phyloP scores from a whole-genome alignment of 2,888 invertebrate genomes.

The Crossocerus cetratus region DNA sequence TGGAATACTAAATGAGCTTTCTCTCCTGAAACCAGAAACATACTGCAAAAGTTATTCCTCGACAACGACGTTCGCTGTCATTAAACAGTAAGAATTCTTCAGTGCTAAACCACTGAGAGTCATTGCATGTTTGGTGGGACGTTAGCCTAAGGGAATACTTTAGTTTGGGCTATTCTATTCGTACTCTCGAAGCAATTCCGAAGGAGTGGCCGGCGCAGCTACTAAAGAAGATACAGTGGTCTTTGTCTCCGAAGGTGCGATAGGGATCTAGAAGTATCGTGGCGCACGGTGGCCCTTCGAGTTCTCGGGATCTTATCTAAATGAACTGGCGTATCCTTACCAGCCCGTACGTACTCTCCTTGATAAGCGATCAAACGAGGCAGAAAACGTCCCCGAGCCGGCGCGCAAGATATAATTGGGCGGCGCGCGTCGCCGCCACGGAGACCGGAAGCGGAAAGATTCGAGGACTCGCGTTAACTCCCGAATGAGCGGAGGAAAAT shows the following conservation, averaged over 20 bases:
- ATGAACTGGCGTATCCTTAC: constrained; percentile 62
- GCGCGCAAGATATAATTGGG: constrained; percentile 47
- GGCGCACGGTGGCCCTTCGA: constrained; percentile 43
- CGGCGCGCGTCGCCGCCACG: constrained; percentile 3
- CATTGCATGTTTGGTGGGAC: too few relatives aligned
- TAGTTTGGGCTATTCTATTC: constrained; percentile 2
- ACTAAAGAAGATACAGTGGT: constrained; percentile 49
- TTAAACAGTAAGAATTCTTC: too few relatives aligned
- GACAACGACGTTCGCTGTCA: too few relatives aligned
- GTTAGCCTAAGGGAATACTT: too few relatives aligned
- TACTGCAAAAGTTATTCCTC: too few relatives aligned
- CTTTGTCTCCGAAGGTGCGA: constrained; percentile 59
- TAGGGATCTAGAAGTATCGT: constrained; percentile 57
- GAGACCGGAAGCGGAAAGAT: constrained; percentile 32
- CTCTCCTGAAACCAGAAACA: too few relatives aligned
- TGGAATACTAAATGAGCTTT: too few relatives aligned
- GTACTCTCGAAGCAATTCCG: constrained; percentile 9
- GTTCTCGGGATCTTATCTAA: constrained; percentile 65
- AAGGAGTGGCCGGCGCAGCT: constrained; percentile 15
- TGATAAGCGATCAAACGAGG: constrained; percentile 48
- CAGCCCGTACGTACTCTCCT: constrained; percentile 40
- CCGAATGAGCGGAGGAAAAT: constrained; percentile 4
- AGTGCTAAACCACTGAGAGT: too few relatives aligned
- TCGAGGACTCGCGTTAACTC: constrained; percentile 9
- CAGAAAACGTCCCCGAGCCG: constrained; percentile 24